These are phyloP conservation scores for Notarius quadriscutis DNA, from an alignment of 2,113 vertebrate species.

Conservation along the genomic window DNA sequence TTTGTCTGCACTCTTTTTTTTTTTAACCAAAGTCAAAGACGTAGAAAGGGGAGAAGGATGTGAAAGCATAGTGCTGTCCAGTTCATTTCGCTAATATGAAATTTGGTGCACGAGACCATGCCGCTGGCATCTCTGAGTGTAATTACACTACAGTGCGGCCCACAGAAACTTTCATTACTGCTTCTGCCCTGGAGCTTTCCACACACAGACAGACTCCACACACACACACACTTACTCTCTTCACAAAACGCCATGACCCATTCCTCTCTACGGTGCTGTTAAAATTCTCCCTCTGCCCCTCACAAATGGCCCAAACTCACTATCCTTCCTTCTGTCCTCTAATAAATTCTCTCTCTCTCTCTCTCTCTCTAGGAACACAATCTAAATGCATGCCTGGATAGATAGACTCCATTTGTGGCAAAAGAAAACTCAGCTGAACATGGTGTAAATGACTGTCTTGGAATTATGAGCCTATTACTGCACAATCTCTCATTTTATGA, in stretches of 20 bases:
- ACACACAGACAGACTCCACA: conserved; percentile 28
- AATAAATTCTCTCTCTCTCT: conserved; percentile 21
- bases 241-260: conserved; percentile 21
- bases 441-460: conserved; percentile 12
- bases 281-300: conserved; percentile 21
- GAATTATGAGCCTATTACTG: conserved; percentile 36
- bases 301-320: conserved; percentile 1
- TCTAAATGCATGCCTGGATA: conserved; percentile 16
- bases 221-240: not conserved
- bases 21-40: not conserved
- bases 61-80: conserved; percentile 22
- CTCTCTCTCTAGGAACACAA: not conserved
- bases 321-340: conserved; percentile 20
- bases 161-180: conserved; percentile 54
- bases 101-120: conserved; percentile 31
- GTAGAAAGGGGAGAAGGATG: not conserved
- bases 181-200: conserved; percentile 39
- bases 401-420: conserved; percentile 13
- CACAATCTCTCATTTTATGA: conserved; percentile 18
- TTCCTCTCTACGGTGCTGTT: conserved; percentile 25
- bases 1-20: not conserved
- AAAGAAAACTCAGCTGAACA: conserved; percentile 27
- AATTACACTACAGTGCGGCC: conserved; percentile 47
- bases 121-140: conserved; percentile 39
- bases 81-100: conserved; percentile 39